Evolutionary conservation across 2,797 vertebrate genomes (phyloP).

Genomic region (Neosilurus mollespiculum): DNA sequence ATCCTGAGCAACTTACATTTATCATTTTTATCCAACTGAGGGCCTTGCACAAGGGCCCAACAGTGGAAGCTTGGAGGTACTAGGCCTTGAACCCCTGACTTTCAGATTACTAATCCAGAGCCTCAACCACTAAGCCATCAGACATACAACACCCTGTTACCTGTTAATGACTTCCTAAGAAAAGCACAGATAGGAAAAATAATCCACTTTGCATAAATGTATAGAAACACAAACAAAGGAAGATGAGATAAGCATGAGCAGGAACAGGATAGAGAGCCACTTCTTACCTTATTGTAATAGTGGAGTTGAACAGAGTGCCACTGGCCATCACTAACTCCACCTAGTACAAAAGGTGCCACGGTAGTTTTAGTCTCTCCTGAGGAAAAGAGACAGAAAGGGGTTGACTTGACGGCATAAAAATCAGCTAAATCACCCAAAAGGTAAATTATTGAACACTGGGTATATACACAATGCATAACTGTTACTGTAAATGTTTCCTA

Average conservation of each 20-base stretch:
- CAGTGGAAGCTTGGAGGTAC: no score
- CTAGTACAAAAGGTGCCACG: constrained; percentile 81
- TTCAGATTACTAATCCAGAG: no score
- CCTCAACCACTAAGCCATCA: background rate
- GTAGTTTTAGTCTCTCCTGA: constrained; percentile 90
- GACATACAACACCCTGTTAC: background rate
- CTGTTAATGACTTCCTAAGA: background rate
- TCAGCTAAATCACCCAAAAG: background rate
- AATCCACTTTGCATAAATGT: background rate
- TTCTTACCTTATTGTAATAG: constrained; percentile 98
- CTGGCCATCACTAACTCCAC: constrained; percentile 92
- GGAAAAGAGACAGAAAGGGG: background rate
- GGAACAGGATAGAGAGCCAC: background rate
- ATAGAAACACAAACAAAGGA: constrained; percentile 4
- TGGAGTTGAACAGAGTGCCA: constrained; percentile 96
- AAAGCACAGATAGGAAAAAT: background rate
- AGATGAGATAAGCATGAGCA: background rate
- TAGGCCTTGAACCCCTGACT: no score
- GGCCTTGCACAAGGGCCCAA: no score
- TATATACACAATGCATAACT: background rate
- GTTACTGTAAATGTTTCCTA: background rate
- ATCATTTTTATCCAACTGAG: no score
- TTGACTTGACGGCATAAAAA: background rate
- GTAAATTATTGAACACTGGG: background rate
- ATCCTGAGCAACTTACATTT: no score